These are phyloP conservation scores for Amphipyra berbera DNA, from an alignment of 2,888 invertebrate genomes.

Conservation along the genomic window DNA sequence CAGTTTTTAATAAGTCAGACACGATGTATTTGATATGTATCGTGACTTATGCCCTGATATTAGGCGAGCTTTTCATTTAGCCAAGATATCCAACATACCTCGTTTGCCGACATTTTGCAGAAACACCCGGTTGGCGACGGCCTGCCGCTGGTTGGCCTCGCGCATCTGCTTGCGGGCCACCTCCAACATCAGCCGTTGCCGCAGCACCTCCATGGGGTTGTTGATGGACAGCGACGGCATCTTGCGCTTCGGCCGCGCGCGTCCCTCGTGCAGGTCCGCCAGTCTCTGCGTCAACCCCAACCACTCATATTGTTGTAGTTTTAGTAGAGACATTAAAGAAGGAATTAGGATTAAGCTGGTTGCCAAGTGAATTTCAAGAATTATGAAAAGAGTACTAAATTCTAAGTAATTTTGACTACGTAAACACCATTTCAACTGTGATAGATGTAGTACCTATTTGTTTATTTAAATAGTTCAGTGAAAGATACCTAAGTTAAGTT, in stretches of 20 bases:
- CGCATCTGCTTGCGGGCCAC: constrained; percentile 95
- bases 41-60: too few relatives aligned
- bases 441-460: too few relatives aligned
- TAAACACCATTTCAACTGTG: too few relatives aligned
- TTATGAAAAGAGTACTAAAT: too few relatives aligned
- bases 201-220: constrained; percentile 95
- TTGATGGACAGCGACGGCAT: constrained; percentile 95
- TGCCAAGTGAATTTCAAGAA: neutral
- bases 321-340: neutral
- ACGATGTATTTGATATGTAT: too few relatives aligned
- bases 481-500: too few relatives aligned
- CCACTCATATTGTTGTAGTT: constrained; percentile 38
- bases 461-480: too few relatives aligned
- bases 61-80: too few relatives aligned
- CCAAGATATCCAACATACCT: constrained; percentile 63
- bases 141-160: constrained; percentile 92
- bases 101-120: constrained; percentile 95
- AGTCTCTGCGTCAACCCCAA: constrained; percentile 69
- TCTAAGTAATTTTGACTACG: too few relatives aligned
- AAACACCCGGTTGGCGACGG: constrained; percentile 93
- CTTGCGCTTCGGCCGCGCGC: constrained; percentile 89
- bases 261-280: constrained; percentile 73
- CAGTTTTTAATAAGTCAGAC: too few relatives aligned
- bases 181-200: constrained; percentile 94
- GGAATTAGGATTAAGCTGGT: neutral